Conservation (phyloP, 2,113 vertebrate genomes). For the Laterallus jamaicensis region DNA sequence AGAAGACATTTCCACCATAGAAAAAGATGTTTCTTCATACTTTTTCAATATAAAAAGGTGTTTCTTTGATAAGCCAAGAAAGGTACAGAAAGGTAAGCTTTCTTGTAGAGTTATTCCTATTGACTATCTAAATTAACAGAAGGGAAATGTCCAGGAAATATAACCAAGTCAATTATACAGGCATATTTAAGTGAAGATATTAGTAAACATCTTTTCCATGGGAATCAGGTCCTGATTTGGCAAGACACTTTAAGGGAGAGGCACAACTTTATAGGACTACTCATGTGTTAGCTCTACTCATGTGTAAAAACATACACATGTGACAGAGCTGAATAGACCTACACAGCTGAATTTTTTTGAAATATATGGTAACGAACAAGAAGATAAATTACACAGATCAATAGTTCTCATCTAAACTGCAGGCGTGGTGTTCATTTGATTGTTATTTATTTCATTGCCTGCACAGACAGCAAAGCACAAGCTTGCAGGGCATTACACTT, state of each 20-base stretch:
- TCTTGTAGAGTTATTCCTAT: not conserved
- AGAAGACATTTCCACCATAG: not conserved
- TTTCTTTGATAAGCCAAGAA: not conserved
- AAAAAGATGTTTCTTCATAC: not conserved
- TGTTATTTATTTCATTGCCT: not conserved
- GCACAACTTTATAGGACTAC: not conserved
- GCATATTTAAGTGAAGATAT: not conserved
- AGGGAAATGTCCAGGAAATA: not conserved
- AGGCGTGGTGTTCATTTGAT: not conserved
- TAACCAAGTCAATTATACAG: not conserved
- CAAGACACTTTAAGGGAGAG: not conserved
- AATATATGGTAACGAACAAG: not conserved
- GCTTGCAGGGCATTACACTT: not conserved
- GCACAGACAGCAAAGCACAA: not conserved
- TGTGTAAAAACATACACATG: not conserved
- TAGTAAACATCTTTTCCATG: not conserved
- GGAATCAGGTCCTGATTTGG: not conserved
- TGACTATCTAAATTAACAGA: not conserved
- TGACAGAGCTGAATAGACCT: not conserved
- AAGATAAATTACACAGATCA: not conserved
- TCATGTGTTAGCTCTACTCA: not conserved
- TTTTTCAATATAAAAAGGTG: accelerated
- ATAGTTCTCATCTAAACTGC: not conserved
- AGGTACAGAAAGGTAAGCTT: not conserved
- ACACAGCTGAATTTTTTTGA: not conserved